Percentiles rank a stretch among this genome's conserved stretches.
Conservation (phyloP, 2,797 vertebrate species). For the Lates japonicus region DNA sequence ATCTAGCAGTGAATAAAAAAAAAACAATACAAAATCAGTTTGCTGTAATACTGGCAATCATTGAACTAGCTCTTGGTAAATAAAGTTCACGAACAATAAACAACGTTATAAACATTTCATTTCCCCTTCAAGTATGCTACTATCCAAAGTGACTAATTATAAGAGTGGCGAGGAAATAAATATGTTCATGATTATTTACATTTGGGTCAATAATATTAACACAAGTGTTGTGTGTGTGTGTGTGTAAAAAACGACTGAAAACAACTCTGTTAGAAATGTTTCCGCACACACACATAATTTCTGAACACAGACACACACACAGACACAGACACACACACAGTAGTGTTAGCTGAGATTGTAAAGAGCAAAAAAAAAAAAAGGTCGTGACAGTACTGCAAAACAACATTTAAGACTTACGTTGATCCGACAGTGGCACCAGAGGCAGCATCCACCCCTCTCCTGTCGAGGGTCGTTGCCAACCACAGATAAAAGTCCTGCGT, state of each 20-base stretch:
- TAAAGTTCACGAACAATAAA: slow-evolving; percentile 73
- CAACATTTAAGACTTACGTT: slow-evolving; percentile 61
- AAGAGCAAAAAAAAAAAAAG: too few species aligned
- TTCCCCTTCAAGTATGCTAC: slow-evolving; percentile 86
- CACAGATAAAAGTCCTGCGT: not conserved
- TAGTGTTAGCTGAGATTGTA: slow-evolving; percentile 52
- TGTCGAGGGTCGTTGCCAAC: not conserved
- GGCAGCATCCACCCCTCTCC: slow-evolving; percentile 16
- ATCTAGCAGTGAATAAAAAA: slow-evolving; percentile 79
- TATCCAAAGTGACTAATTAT: slow-evolving; percentile 88
- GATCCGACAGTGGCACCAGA: slow-evolving; percentile 27
- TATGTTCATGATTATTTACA: slow-evolving; percentile 77
- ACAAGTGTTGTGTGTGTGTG: slow-evolving; percentile 1
- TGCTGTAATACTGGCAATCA: slow-evolving; percentile 79
- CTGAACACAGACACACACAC: slow-evolving; percentile 14
- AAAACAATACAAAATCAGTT: slow-evolving; percentile 74
- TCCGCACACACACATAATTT: not conserved
- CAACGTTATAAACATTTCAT: slow-evolving; percentile 78
- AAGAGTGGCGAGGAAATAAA: slow-evolving; percentile 80
- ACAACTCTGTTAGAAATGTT: slow-evolving; percentile 29
- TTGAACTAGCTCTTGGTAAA: slow-evolving; percentile 74
- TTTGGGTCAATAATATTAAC: slow-evolving; percentile 67
- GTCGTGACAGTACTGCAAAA: slow-evolving; percentile 51
- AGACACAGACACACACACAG: slow-evolving; percentile 42
- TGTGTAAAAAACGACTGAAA: not conserved